phyloP scores from a whole-genome alignment of 1,140 invertebrate genomes.

The Berghia stephanieae region DNA sequence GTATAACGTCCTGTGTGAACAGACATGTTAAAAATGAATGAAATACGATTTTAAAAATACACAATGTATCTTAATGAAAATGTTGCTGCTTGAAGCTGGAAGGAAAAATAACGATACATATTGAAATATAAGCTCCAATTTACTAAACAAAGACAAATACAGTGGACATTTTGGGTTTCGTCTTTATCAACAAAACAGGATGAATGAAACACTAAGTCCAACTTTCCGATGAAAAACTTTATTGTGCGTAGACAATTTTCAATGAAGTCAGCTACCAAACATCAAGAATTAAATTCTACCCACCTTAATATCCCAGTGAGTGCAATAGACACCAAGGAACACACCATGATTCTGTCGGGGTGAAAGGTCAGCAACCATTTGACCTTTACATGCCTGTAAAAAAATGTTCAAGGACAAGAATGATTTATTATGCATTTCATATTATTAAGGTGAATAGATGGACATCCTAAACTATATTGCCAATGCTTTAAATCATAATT shows the following conservation, averaged over 20 bases:
- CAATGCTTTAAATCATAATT: no score
- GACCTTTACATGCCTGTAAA: conserved; percentile 69
- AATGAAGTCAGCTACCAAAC: background rate
- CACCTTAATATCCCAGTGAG: conserved; percentile 69
- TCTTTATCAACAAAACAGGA: background rate
- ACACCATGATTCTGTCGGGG: conserved; percentile 68
- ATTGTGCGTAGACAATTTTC: no score
- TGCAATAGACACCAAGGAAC: conserved; percentile 65
- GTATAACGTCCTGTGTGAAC: conserved; percentile 70
- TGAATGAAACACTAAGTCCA: background rate
- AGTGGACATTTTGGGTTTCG: no score
- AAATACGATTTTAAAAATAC: no score
- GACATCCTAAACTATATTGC: no score
- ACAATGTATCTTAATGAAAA: no score
- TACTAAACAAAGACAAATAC: no score
- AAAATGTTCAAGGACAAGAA: conserved; percentile 28
- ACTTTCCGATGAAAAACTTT: no score
- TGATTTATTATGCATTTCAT: background rate
- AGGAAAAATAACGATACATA: background rate
- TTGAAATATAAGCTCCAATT: background rate
- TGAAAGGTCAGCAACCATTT: conserved; percentile 70
- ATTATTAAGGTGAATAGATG: background rate
- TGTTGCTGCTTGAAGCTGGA: no score
- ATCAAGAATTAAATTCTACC: background rate
- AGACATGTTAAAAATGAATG: no score